Base-by-base conservation (phyloP, 2,888 invertebrate species). In the Cremastinae sp. region DNA sequence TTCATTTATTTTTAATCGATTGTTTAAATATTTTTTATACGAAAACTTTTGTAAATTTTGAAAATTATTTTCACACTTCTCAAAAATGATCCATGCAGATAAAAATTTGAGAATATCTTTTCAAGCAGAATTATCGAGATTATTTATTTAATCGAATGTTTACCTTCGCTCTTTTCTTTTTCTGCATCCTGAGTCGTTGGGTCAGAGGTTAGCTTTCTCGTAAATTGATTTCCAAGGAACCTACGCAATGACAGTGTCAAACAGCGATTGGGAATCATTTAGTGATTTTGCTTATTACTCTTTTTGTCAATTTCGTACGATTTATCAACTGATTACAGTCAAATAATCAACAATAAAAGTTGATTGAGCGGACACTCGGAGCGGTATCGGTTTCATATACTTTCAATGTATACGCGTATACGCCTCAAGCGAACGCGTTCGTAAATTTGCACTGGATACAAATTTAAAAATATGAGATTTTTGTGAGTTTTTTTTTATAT, bases 181-280 rank as follows among this genome's bases (percentile, higher is more conserved):
- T 51, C 51, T 16, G 64, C 64, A 65, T 71, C 54, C 9, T 45
- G 43, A 0, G 49, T 53, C 22, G 53, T 53, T 28, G 64, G 45
- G 9, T 49, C 68, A 14, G 73, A 75, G 78, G 77, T 78, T 78
- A 78, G 59, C 28, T 41, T 68, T 22, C 75, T 68, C 36, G 56
- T 47, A 56, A 74, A 38, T n/a, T 34, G 61, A 69, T 74, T 73
- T 43, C 58, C 68, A 7, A 74, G 62, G 47, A 66, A 58, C 38
- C 43, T 75, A 43, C 72, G 43, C 2, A 78, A 56, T 61, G 80
- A 74, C 68, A 75, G 62, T 22, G 58, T 22, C 16, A 78, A 61
- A 43, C 74, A 64, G 56, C 73, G 69, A 54, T 61, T 41, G n/a
- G 71, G 43, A 74, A 76, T 74, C 80, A 79, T 80, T 79, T 74